Conservation (phyloP, 2,113 vertebrate genomes). For the Rhineura floridana region DNA sequence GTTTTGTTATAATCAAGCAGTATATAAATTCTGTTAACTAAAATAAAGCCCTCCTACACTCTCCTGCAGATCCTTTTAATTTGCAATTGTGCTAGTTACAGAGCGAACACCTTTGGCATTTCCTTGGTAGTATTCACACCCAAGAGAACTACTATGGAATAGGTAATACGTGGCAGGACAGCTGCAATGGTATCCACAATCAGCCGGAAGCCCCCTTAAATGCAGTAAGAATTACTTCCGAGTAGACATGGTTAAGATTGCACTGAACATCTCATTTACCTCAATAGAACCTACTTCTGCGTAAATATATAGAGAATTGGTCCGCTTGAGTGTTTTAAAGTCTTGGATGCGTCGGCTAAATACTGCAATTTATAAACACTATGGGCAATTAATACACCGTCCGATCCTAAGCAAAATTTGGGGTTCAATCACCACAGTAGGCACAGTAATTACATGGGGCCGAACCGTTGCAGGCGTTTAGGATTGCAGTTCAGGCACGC, state of each 20-base stretch:
- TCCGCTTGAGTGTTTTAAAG: not conserved
- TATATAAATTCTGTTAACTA: no score
- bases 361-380: not conserved
- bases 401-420: not conserved
- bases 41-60: no score
- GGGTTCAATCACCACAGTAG: no score
- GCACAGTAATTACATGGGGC: no score
- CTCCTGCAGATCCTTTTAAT: not conserved
- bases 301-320: no score
- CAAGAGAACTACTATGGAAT: not conserved
- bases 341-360: not conserved
- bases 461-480: not conserved
- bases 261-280: not conserved
- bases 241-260: not conserved
- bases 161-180: not conserved
- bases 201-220: no score
- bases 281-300: no score
- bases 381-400: not conserved
- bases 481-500: not conserved
- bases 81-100: not conserved
- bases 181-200: no score
- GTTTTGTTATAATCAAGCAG: no score
- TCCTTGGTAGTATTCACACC: not conserved
- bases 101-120: not conserved
- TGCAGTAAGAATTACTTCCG: not conserved